These are phyloP conservation scores for Paguma larvata DNA, from an alignment of 2,797 vertebrate genomes.

Conservation along the genomic window DNA sequence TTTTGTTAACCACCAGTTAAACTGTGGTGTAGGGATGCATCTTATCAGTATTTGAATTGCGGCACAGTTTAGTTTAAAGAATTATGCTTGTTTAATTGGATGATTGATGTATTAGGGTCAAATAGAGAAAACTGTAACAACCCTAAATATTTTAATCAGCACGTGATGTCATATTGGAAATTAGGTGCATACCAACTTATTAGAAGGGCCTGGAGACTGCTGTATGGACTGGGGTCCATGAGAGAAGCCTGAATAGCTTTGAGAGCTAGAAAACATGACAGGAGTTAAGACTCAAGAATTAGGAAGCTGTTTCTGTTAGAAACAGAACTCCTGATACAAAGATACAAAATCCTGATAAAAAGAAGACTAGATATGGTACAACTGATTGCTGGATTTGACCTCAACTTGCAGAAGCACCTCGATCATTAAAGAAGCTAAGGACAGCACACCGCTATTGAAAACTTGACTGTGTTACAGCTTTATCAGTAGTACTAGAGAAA, in stretches of 20 bases:
- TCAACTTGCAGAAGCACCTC: neutral
- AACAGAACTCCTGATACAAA: too few species aligned
- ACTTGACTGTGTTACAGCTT: neutral
- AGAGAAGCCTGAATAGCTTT: neutral
- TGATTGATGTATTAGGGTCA: neutral
- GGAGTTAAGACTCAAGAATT: neutral
- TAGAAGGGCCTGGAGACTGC: neutral
- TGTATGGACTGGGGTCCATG: neutral
- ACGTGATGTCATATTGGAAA: neutral
- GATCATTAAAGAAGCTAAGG: neutral
- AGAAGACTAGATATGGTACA: neutral
- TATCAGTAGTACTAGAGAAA: neutral
- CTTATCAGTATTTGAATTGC: neutral
- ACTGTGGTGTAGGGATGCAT: neutral
- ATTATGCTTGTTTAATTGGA: neutral
- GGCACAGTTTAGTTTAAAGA: neutral
- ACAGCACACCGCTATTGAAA: neutral
- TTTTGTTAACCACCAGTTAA: neutral
- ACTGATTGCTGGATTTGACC: neutral
- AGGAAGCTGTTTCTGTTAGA: neutral
- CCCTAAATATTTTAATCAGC: neutral
- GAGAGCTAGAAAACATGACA: neutral
- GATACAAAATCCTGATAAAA: neutral
- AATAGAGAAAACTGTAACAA: neutral
- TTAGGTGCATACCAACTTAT: neutral